Percentiles rank a stretch among this genome's conserved stretches.
These are phyloP conservation scores for Ochropleura plecta DNA, from an alignment of 2,888 invertebrate species.

Conservation along the genomic window DNA sequence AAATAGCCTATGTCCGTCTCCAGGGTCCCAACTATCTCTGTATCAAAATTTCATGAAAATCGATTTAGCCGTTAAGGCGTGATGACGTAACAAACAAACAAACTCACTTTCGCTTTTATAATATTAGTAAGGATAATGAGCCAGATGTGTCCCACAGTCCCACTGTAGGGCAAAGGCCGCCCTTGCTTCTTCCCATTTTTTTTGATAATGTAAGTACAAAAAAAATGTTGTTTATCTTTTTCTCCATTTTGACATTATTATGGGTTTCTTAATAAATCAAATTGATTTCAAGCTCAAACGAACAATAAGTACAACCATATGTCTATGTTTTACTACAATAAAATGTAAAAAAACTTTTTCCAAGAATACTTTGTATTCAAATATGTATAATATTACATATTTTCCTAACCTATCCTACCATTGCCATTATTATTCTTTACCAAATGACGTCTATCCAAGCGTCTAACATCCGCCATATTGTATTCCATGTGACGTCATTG, in stretches of 20 bases:
- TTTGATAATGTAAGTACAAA: background rate
- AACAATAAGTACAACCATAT: background rate
- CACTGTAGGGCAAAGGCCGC: too few relatives aligned
- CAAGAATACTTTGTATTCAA: background rate
- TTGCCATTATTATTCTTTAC: conserved; percentile 2
- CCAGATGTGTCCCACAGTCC: too few relatives aligned
- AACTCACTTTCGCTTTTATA: too few relatives aligned
- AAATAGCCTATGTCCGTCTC: too few relatives aligned
- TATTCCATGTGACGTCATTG: conserved; percentile 30
- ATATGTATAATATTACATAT: background rate
- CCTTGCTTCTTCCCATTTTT: too few relatives aligned
- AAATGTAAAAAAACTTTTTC: background rate
- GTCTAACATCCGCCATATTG: conserved; percentile 30
- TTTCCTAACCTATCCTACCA: conserved; percentile 41
- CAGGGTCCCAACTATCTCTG: too few relatives aligned
- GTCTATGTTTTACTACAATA: background rate
- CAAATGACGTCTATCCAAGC: background rate
- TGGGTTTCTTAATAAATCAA: background rate
- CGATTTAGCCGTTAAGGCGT: too few relatives aligned
- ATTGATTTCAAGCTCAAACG: background rate
- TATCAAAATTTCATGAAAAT: too few relatives aligned
- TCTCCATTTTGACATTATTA: background rate
- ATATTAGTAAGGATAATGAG: too few relatives aligned
- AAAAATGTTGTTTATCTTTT: background rate
- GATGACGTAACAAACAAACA: too few relatives aligned